Evolutionary conservation across 1,140 invertebrate species (phyloP).

Genomic region (Cyclina sinensis): DNA sequence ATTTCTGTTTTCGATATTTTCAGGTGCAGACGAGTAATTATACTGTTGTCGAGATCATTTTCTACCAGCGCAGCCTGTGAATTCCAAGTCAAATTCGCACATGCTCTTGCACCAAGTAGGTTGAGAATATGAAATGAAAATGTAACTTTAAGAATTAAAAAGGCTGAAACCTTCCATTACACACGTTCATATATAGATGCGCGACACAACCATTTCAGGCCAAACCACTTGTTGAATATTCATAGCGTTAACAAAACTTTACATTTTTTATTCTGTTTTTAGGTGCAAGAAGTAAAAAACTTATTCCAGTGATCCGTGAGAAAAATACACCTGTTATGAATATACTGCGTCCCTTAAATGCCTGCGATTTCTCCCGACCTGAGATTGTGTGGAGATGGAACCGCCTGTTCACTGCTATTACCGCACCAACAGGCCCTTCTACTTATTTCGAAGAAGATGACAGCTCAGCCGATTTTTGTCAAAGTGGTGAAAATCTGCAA

Average conservation of each 20-base stretch:
- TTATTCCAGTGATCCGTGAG: slow-evolving; percentile 84
- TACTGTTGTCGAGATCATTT: slow-evolving; percentile 85
- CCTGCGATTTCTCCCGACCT: slow-evolving; percentile 83
- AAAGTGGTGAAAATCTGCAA: not conserved
- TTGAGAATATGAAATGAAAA: not conserved
- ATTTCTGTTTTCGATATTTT: slow-evolving; percentile 12
- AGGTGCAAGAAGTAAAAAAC: slow-evolving; percentile 81
- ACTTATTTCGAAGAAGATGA: slow-evolving; percentile 47
- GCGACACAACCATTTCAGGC: too few relatives aligned
- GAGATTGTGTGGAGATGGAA: slow-evolving; percentile 84
- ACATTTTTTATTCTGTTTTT: not conserved
- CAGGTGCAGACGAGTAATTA: slow-evolving; percentile 85
- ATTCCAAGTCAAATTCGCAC: slow-evolving; percentile 86
- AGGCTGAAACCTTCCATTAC: too few relatives aligned
- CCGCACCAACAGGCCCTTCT: slow-evolving; percentile 62
- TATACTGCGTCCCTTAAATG: slow-evolving; percentile 80
- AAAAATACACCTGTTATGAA: slow-evolving; percentile 77
- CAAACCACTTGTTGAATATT: too few relatives aligned
- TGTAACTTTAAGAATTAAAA: too few relatives aligned
- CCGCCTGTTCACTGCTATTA: slow-evolving; percentile 79
- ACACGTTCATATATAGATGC: too few relatives aligned
- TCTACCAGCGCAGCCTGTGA: slow-evolving; percentile 84
- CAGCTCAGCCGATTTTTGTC: not conserved
- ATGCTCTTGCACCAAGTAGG: slow-evolving; percentile 81
- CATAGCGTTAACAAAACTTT: too few relatives aligned